Conservation (phyloP, 2,113 vertebrate genomes). For the Trematocara variabile region DNA sequence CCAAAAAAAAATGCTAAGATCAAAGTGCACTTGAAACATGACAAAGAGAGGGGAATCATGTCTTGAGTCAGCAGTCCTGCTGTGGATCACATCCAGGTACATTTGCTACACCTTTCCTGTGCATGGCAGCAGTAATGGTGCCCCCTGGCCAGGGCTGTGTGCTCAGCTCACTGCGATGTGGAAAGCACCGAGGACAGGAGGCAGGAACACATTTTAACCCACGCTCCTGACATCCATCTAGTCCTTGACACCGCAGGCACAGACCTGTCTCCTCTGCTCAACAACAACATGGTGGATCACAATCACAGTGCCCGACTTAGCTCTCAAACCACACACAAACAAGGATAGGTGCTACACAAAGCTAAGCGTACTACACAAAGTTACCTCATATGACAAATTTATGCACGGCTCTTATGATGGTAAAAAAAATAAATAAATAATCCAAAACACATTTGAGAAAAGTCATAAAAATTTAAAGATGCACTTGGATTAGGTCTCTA, state of each 20-base stretch:
- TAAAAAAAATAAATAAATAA: not conserved
- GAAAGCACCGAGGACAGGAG: conserved; percentile 55
- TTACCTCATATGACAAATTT: not conserved
- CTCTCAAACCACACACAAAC: conserved; percentile 1
- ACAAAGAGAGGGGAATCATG: not conserved
- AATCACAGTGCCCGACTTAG: conserved; percentile 1
- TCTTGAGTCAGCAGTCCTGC: not conserved
- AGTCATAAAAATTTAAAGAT: not conserved
- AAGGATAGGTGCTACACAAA: not conserved
- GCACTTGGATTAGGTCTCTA: not conserved
- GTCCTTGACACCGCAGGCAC: conserved; percentile 41
- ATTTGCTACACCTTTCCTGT: conserved; percentile 32
- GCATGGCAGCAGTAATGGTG: conserved; percentile 45
- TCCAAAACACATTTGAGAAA: not conserved
- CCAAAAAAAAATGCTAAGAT: not conserved
- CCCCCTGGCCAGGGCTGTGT: conserved; percentile 47
- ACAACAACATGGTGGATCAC: conserved; percentile 50
- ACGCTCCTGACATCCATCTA: conserved; percentile 59
- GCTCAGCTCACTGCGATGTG: conserved; percentile 39
- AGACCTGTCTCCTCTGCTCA: conserved; percentile 56
- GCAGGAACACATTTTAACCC: conserved; percentile 62
- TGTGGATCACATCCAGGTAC: conserved; percentile 45
- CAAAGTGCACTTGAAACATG: not conserved
- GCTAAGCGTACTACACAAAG: not conserved
- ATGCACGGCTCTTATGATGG: not conserved